Evolutionary conservation across 2,113 vertebrate genomes (phyloP).

Genomic region (Myrmophylax atrothorax): DNA sequence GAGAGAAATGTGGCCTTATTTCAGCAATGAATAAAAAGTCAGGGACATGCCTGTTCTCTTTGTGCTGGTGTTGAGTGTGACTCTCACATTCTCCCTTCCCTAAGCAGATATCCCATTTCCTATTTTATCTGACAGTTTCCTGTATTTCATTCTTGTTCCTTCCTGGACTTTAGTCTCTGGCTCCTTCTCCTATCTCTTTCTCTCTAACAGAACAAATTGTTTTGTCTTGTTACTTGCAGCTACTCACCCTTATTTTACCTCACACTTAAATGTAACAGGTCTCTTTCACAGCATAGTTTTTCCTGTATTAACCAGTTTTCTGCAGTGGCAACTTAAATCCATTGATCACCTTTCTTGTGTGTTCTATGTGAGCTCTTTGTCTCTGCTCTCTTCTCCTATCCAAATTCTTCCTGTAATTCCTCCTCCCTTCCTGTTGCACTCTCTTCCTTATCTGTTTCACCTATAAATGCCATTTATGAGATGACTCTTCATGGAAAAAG

Average conservation of each 20-base stretch:
- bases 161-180: not conserved
- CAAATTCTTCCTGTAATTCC: not conserved
- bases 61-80: not conserved
- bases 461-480: not conserved
- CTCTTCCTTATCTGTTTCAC: not conserved
- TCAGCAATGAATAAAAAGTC: not conserved
- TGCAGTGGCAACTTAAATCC: not conserved
- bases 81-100: not conserved
- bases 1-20: not conserved
- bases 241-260: not conserved
- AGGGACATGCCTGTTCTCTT: not conserved
- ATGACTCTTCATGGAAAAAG: not conserved
- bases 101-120: constrained; percentile 4
- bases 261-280: not conserved
- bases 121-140: constrained; percentile 18
- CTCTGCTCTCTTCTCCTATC: not conserved
- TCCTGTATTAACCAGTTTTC: not conserved
- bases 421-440: not conserved
- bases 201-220: not conserved
- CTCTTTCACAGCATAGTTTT: not conserved
- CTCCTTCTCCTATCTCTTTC: constrained; percentile 3
- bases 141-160: constrained; percentile 10
- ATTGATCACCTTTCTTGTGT: not conserved
- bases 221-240: not conserved
- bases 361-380: not conserved